Evolutionary conservation across 2,888 invertebrate genomes (phyloP), one percentile per base, ranked within the genome.

Genomic region (Mimachlamys varia): DNA sequence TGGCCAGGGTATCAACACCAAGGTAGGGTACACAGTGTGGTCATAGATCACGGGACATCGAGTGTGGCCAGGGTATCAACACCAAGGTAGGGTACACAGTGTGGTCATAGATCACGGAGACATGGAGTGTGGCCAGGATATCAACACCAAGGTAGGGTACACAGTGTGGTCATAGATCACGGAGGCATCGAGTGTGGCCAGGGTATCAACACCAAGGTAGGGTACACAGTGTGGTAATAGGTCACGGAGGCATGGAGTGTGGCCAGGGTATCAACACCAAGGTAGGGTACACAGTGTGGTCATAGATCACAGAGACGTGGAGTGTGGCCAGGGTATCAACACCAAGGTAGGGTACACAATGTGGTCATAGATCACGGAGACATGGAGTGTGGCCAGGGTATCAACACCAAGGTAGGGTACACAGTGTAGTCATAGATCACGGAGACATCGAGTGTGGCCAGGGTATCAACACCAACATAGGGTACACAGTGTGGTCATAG

Each of bases 261-360:
- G 98, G 98, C 0, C 98, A 98, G 97, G 98, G 98, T 17, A 97
- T 98, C 88, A 98, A 98, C 93, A 98, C 98, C 0, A 98, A 98
- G 97, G 97, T 97, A 90, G 37, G 50, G 96, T 5, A 3, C 44
- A 44, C 44, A 44, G 44, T 44, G 44, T 44, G 3, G 7, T 44
- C 44, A 44, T 44, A 44, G 44, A 44, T 44, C 44, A 44, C 44
- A 44, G 44, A 27, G 97, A 97, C 1, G 95, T 97, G 55, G 97
- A 97, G 94, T 95, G 96, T 94, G 98, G 98, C 0, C 98, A 98
- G 97, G 98, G 98, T 17, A 97, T 98, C 88, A 98, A 98, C 93
- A 98, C 98, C 0, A 98, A 98, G 97, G 97, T 97, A 90, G 37
- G 50, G n/a, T n/a, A 7, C 7, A 22, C 10, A 44, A 7, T 44